Conservation (phyloP, 1,140 invertebrate genomes). For the Goniozus legneri region DNA sequence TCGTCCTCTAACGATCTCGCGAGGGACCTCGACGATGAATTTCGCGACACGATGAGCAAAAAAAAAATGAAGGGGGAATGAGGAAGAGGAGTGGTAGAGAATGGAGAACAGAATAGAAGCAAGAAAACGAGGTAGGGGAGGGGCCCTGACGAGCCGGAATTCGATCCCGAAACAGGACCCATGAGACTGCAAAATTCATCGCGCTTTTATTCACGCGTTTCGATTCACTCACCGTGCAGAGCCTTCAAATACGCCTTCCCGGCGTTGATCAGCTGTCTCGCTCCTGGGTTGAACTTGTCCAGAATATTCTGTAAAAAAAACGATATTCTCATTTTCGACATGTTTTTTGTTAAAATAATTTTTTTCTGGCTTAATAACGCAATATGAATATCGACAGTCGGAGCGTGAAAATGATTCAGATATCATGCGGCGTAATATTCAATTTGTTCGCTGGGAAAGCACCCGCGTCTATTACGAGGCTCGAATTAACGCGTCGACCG, state of each 20-base stretch:
- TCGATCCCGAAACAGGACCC: conserved; percentile 30
- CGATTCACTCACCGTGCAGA: conserved; percentile 76
- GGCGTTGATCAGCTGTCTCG: conserved; percentile 86
- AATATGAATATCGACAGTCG: too few relatives aligned
- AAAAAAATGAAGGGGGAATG: not conserved
- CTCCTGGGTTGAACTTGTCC: conserved; percentile 91
- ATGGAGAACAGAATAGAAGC: conserved; percentile 1
- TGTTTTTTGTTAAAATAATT: too few relatives aligned
- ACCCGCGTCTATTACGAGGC: too few relatives aligned
- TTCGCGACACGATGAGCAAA: not conserved
- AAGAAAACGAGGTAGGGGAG: conserved; percentile 3
- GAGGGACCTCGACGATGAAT: too few relatives aligned
- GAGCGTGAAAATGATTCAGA: too few relatives aligned
- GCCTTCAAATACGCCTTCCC: conserved; percentile 90
- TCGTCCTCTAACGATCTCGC: too few relatives aligned
- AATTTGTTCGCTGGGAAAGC: too few relatives aligned
- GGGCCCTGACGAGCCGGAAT: conserved; percentile 26
- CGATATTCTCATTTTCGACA: too few relatives aligned
- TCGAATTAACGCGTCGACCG: too few relatives aligned
- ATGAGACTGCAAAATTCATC: conserved; percentile 23
- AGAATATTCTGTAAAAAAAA: conserved; percentile 79
- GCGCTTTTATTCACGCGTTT: not conserved
- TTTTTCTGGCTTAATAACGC: too few relatives aligned
- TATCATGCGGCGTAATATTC: too few relatives aligned
- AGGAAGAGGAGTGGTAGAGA: conserved; percentile 8